Evolutionary conservation across 2,888 invertebrate species (phyloP), one percentile per base, ranked within the genome.

Genomic region (Leptura quadrifasciata): DNA sequence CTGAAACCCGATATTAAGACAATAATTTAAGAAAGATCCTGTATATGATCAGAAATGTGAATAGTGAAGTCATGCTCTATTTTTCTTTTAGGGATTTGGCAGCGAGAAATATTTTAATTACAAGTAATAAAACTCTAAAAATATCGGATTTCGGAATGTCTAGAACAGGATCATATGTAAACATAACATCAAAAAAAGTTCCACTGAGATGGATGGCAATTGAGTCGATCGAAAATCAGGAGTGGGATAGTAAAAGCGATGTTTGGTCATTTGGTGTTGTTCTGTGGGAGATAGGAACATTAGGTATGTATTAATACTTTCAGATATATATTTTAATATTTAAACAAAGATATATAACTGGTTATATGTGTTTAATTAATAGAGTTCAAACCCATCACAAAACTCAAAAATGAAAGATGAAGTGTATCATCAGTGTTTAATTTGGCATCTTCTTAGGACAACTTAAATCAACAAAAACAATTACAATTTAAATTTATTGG

Each of bases 131-230:
- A 74, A 90, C 91, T 0, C 89, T 96, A 20, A 96, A 96, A 90
- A 95, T 96, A 81, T 95, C 95, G 0, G 96, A 96, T 88, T 96
- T 96, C 86, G 96, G 96, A 0, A 91, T 96, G 35, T 95, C 96
- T 0, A 90, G 95, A 21, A 91, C 92, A 0, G 95, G 95, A 0
- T 91, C 94, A 6, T 96, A 96, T 85, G 93, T 95, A 0, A 92
- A 91, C 79, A 90, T 89, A 24, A 92, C 91, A 86, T 87, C 90
- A n/a, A 92, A 91, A 0, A 87, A 90, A 85, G 87, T 95, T 17
- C 96, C 96, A 0, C 89, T 95, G 55, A 91, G 96, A 2, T 96
- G 96, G 96, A 91, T 96, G 86, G 94, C 95, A 0, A 92, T 95
- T 1, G 96, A 96, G 88, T 94, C 96, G 0, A 93, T 96, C 35